Evolutionary conservation across 92 coral and sea anemone genomes (phyloP), one percentile per base, ranked within the genome.

Genomic region (Diadumene lineata): DNA sequence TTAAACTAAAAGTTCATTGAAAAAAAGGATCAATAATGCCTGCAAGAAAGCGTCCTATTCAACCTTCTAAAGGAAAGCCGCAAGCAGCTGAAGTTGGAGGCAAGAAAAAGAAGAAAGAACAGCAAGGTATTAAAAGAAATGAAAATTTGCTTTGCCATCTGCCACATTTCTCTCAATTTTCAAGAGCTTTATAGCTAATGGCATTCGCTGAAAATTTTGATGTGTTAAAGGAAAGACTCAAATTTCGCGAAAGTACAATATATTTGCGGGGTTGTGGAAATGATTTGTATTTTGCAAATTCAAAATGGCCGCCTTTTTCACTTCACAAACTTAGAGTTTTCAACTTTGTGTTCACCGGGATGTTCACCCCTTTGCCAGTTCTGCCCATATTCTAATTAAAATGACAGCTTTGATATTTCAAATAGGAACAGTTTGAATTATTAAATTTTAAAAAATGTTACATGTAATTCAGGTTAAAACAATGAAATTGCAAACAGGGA

Each of bases 1-100:
- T 53, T 62, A 2, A 62, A 6, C 31, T 27, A 23, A 28, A 38
- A 62, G 13, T 62, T 62, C n/a, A n/a, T 58, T 62, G 31, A 7
- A 1, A 0, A 62, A 6, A 28, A 22, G 26, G 3, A 11, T 26
- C 34, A 31, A 74, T 7, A 26, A 90, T 90, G 96, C 92, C 96
- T 34, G 64, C 92, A 63, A 70, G 92, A 74, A 90, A 90, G 80
- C 92, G 96, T 56, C 43, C 68, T 62, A 28, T 70, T 60, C 92
- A 79, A 65, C 46, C 92, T 23, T 56, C 83, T 28, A 90, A 90
- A 79, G 72, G 89, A 57, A 90, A 90, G 78, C 92, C 76, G 31
- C 85, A 78, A 11, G 71, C 56, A 18, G 56, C 85, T 15, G 65
- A 43, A 25, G 82, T 66, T 29, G 84, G 72, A 11, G 85, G 80